Evolutionary conservation across 2,113 vertebrate species (phyloP).

Genomic region (Isichthys henryi): DNA sequence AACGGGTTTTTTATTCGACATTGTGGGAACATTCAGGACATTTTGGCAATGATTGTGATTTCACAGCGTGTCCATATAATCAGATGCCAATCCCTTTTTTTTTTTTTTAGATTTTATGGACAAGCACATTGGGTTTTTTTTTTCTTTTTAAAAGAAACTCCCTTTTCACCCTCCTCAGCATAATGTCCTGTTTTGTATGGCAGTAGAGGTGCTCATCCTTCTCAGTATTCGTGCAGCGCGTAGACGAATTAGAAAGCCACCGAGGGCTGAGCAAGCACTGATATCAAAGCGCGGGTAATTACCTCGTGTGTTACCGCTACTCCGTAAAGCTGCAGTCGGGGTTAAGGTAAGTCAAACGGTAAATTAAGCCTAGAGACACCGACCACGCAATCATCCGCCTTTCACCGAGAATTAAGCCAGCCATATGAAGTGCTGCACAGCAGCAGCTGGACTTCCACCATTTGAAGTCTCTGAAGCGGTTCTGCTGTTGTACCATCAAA

Average conservation of each 20-base stretch:
- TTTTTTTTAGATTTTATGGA: not conserved
- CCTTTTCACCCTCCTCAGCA: not conserved
- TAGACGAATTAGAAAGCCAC: not conserved
- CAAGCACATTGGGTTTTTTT: not conserved
- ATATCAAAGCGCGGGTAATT: not conserved
- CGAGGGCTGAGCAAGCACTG: not conserved
- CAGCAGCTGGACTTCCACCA: not conserved
- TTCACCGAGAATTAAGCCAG: not conserved
- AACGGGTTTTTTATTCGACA: not conserved
- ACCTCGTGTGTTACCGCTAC: not conserved
- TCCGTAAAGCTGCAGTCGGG: not conserved
- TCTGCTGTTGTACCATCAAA: not conserved
- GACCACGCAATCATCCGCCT: not conserved
- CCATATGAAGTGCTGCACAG: not conserved
- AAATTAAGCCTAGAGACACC: not conserved
- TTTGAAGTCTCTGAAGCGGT: not conserved
- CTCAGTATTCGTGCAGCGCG: not conserved
- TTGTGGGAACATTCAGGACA: not conserved
- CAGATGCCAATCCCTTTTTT: not conserved
- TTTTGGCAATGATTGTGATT: not conserved
- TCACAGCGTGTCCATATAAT: not conserved
- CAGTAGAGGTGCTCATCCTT: not conserved
- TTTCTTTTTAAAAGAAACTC: not conserved
- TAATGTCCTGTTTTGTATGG: not conserved
- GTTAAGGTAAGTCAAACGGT: not conserved